Conservation (phyloP, 2,888 invertebrate genomes). For the Megastigmus dorsalis region DNA sequence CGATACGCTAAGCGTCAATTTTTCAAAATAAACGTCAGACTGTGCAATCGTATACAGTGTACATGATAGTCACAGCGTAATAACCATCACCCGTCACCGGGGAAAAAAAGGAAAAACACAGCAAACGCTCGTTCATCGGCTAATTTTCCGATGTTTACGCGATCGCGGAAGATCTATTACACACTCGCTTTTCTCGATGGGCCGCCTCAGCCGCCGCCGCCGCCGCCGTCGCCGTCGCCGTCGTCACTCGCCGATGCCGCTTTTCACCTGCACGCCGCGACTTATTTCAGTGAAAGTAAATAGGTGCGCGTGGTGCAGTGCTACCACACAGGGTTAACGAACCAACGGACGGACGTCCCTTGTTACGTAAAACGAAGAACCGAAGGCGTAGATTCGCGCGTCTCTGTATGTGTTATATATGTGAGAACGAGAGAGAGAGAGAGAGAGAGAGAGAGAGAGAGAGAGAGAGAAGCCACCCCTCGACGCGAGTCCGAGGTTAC, state of each 20-base stretch:
- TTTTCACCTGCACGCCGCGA: not conserved
- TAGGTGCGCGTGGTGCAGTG: not conserved
- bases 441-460: too few relatives aligned
- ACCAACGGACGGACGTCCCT: slow-evolving; percentile 27
- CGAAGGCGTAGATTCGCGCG: too few relatives aligned
- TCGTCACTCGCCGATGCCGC: not conserved
- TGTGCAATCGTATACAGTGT: too few relatives aligned
- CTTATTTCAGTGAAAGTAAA: slow-evolving; percentile 33
- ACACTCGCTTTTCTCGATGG: not conserved
- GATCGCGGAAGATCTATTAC: not conserved
- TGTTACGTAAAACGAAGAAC: slow-evolving; percentile 13
- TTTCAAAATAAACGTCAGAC: too few relatives aligned
- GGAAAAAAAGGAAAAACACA: not conserved
- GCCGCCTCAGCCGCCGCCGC: not conserved
- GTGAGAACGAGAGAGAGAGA: too few relatives aligned
- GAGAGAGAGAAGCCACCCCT: slow-evolving; percentile 6
- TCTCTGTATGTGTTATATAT: too few relatives aligned
- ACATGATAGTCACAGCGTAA: too few relatives aligned
- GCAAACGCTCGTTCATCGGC: not conserved
- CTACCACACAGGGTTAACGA: slow-evolving; percentile 33
- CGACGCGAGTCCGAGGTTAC: not conserved
- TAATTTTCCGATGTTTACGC: not conserved
- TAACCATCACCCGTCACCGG: too few relatives aligned
- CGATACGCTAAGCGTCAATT: too few relatives aligned
- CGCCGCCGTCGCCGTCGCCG: not conserved